These are phyloP conservation scores for Strigamia crassipes DNA, from an alignment of 2,888 invertebrate species.

Conservation along the genomic window DNA sequence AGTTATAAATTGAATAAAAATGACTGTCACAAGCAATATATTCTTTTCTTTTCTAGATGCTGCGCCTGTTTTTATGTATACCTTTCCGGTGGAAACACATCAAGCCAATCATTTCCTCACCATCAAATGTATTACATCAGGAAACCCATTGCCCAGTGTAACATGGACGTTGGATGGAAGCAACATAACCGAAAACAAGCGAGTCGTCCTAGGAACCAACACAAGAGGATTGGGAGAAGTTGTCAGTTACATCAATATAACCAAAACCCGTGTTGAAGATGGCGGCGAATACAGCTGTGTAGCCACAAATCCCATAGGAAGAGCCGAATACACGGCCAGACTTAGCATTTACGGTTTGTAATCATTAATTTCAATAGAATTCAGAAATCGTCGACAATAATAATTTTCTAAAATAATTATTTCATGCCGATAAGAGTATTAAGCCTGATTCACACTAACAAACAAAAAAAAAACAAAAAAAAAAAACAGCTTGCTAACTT, in stretches of 20 bases:
- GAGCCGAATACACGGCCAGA: conserved; percentile 52
- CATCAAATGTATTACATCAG: conserved; percentile 58
- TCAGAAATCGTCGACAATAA: too few species aligned
- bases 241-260: conserved; percentile 56
- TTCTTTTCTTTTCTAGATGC: conserved; percentile 52
- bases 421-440: too few species aligned
- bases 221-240: conserved; percentile 56
- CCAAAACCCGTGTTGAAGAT: conserved; percentile 53
- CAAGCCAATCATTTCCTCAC: conserved; percentile 56
- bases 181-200: conserved; percentile 51
- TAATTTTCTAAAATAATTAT: too few species aligned
- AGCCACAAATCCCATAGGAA: conserved; percentile 52
- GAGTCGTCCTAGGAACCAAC: conserved; percentile 53
- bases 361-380: not conserved
- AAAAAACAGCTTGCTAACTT: too few species aligned
- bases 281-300: conserved; percentile 54
- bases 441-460: too few species aligned
- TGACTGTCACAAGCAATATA: not conserved
- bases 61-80: conserved; percentile 55
- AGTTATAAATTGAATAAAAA: too few species aligned
- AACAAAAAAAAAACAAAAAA: too few species aligned
- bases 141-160: conserved; percentile 58
- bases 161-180: conserved; percentile 55
- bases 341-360: conserved; percentile 57
- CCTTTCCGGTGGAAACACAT: conserved; percentile 55